Base-by-base conservation (phyloP, 2,888 invertebrate genomes). In the Hyposoter dolosus region DNA sequence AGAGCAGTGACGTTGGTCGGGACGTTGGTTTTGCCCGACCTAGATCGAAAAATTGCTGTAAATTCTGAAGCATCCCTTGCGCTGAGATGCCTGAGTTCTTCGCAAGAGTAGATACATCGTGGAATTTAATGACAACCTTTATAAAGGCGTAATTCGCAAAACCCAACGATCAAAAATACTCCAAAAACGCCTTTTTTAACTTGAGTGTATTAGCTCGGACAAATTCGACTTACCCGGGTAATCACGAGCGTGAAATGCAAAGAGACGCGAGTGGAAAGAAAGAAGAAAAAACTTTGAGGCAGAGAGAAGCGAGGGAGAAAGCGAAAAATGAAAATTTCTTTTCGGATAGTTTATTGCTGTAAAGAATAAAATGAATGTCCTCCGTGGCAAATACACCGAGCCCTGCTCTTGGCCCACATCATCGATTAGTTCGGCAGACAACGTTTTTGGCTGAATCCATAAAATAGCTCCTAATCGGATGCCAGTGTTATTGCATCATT, bases 21-120 rank as follows among this genome's bases (percentile, higher is more conserved):
- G 71, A 75, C 74, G 79, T 72, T 68, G 63, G 79, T 75, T 77
- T 77, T 66, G 35, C 40, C 10, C 74, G 83, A 84, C 83, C 83
- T 75, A 84, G 75, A 84, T 84, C 68, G 75, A 76, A 84, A 76
- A 71, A 80, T 80, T 19, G 63, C 74, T 65, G 76, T 84, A 84
- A 84, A 80, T 84, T 76, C 76, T 53, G 40, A 60, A 63, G 69
- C 60, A 80, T 79, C 83, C 56, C 63, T 71, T 32, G 65, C 47
- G 19, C 40, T 23, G 50, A 43, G 50, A 63, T 53, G 63, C 69
- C 43, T 50, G n/a, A 72, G 56, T 47, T 74, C n/a, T 40, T 19
- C 69, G 68, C 43, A 28, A 60, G 56, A 69, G 23, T 43, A 23
- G 56, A 60, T 56, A 60, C 60, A 43, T 60, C 23, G 23, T 50